Percentiles rank a stretch among this genome's conserved stretches.
Evolutionary conservation across 2,797 vertebrate genomes (phyloP).

Genomic region (Otolemur crassicaudatus): DNA sequence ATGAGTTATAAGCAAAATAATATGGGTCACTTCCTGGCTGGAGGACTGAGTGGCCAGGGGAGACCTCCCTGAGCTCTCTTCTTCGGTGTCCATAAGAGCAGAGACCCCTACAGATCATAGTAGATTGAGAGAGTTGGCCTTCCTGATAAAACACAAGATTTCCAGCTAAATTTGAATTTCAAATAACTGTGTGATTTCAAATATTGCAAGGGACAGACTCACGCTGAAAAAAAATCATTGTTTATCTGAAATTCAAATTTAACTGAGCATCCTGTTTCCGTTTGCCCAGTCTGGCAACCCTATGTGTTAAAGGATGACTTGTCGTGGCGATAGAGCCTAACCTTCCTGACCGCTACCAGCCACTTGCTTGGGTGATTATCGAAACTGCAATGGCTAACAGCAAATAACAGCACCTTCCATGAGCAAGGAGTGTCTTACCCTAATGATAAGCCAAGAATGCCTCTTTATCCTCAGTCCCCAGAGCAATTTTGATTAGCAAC

Average conservation of each 20-base stretch:
- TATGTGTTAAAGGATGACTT: not conserved
- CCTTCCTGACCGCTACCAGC: not conserved
- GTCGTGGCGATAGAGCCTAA: not conserved
- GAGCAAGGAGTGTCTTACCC: no score
- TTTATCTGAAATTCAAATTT: not conserved
- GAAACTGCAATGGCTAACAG: rapidly evolving
- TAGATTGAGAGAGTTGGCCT: not conserved
- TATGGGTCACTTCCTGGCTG: rapidly evolving
- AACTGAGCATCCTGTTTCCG: not conserved
- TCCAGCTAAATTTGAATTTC: not conserved
- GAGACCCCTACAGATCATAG: rapidly evolving
- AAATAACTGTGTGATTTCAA: not conserved
- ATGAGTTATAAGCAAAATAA: not conserved
- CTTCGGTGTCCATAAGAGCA: not conserved
- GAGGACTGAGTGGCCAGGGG: no score
- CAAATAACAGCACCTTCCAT: not conserved
- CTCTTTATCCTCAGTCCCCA: not conserved
- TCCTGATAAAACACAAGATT: rapidly evolving
- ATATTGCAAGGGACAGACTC: not conserved
- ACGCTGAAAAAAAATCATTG: not conserved
- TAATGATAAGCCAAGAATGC: rapidly evolving
- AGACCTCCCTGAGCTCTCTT: not conserved
- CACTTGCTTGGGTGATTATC: not conserved
- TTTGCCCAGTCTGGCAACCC: not conserved
- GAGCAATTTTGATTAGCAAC: rapidly evolving